Evolutionary conservation across 2,888 invertebrate genomes (phyloP).

Genomic region (Conops quadrifasciatus): DNA sequence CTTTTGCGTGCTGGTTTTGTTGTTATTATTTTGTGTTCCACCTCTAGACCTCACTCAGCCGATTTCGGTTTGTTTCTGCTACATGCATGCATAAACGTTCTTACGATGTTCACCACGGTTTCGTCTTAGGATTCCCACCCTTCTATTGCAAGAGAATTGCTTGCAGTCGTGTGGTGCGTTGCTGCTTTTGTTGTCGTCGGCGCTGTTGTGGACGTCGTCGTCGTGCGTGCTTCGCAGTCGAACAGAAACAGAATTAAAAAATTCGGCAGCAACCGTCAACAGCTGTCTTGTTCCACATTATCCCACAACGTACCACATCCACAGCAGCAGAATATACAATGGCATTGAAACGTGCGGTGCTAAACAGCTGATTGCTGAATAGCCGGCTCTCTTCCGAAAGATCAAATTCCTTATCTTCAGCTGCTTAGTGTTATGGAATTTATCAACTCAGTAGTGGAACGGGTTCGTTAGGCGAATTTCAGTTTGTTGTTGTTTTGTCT

Average conservation of each 20-base stretch:
- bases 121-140: slow-evolving; percentile 7
- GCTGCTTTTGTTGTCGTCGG: neutral
- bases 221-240: slow-evolving; percentile 40
- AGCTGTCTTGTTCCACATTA: slow-evolving; percentile 20
- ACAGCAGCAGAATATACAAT: neutral
- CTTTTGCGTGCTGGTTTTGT: slow-evolving; percentile 12
- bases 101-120: neutral
- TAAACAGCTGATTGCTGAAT: slow-evolving; percentile 28
- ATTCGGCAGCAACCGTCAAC: slow-evolving; percentile 13
- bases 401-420: slow-evolving; percentile 21
- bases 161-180: slow-evolving; percentile 6
- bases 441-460: slow-evolving; percentile 10
- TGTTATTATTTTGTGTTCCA: slow-evolving; percentile 18
- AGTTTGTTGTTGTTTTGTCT: slow-evolving; percentile 34
- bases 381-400: slow-evolving; percentile 18
- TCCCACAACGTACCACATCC: neutral
- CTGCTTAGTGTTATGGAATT: slow-evolving; percentile 25
- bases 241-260: slow-evolving; percentile 44
- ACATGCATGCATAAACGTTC: slow-evolving; percentile 1
- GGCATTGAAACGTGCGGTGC: slow-evolving; percentile 20
- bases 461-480: slow-evolving; percentile 16
- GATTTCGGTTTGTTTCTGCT: slow-evolving; percentile 22
- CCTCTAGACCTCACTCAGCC: slow-evolving; percentile 3
- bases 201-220: neutral
- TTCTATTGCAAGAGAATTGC: slow-evolving; percentile 17